Base-by-base conservation (phyloP, 2,797 vertebrate genomes). In the Synaphobranchus kaupii region DNA sequence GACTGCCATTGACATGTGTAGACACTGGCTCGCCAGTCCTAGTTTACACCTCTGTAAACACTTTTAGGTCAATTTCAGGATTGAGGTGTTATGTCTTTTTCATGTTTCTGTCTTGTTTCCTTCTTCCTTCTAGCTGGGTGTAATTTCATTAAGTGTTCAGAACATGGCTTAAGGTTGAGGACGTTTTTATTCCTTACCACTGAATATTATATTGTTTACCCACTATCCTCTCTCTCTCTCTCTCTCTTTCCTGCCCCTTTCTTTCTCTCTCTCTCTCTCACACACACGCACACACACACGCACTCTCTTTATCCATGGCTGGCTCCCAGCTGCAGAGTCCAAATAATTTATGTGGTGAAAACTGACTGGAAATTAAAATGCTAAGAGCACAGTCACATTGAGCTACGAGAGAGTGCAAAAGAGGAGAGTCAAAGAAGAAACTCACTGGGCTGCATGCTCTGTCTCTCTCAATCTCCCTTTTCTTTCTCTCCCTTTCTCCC, bases 331-430 rank as follows among this genome's bases (percentile, higher is more conserved):
- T 34, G 87, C 76, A 76, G 48, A 54, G 58, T 85, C 81, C 25
- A 56, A 87, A 80, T 80, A 81, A 81, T 85, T 85, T 68, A 68
- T 56, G 22, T 56, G 50, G 15, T 22, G 20, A 80, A 85, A 80
- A 84, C 71, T 52, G 73, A 84, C 84, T 82, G 83, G 73, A 73
- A 84, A 71, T 84, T 44, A 71, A 86, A 88, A 82, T 47, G 83
- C 87, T 83, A 50, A 86, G 82, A 56, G 48, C 82, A 47, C 20
- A 56, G 58, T 48, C 20, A 3, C 28, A 54, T 28, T 39, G 50
- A 56, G 73, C 25, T 68, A 52, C 4, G n/a, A 25, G 81, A 1
- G 25, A 52, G 73, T 39, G 78, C 76, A 56, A 58, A 48, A 58
- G 71, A 82, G 85, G 73, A 52, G 87, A 60, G 86, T 85, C 20